A percentile compares a stretch with the other conserved stretches of the same genome.
These are phyloP conservation scores for Rhadinocentrus ornatus DNA, from an alignment of 2,797 vertebrate species.

Conservation along the genomic window DNA sequence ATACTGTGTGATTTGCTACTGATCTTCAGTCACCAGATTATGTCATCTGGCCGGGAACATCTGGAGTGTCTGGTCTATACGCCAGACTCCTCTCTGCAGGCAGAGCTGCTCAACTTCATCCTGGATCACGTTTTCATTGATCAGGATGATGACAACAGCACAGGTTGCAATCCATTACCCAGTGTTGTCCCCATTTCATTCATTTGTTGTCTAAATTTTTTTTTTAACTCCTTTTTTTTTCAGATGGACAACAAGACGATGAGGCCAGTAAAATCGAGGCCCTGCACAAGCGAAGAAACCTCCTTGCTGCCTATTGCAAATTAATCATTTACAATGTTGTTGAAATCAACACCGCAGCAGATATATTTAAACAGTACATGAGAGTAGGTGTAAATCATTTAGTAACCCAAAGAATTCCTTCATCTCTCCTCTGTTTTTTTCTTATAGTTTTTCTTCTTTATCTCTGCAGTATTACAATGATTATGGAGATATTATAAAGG, in stretches of 20 bases:
- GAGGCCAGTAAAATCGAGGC: conserved; percentile 98
- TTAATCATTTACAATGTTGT: conserved; percentile 97
- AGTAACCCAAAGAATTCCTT: conserved; percentile 8
- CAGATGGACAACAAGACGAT: conserved; percentile 95
- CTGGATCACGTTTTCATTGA: conserved; percentile 96
- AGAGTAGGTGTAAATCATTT: conserved; percentile 81
- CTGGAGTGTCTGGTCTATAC: conserved; percentile 92
- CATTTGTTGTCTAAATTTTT: not conserved
- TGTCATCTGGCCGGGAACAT: conserved; percentile 91
- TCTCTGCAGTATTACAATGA: conserved; percentile 94
- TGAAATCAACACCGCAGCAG: conserved; percentile 95
- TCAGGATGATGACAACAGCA: conserved; percentile 91
- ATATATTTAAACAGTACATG: conserved; percentile 99
- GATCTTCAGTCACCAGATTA: conserved; percentile 98
- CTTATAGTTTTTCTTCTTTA: conserved; percentile 14
- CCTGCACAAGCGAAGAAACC: conserved; percentile 96
- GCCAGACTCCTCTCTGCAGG: conserved; percentile 92
- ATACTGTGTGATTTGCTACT: conserved; percentile 93
- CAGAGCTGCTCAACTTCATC: conserved; percentile 95
- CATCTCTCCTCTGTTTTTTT: not conserved
- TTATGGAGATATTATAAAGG: conserved; percentile 98
- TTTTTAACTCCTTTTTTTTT: conserved; percentile 15
- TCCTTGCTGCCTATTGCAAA: conserved; percentile 97
- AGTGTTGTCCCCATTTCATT: not conserved
- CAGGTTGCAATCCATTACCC: conserved; percentile 79